These are phyloP conservation scores for Eupeodes corollae DNA, from an alignment of 1,140 invertebrate genomes.

Conservation along the genomic window DNA sequence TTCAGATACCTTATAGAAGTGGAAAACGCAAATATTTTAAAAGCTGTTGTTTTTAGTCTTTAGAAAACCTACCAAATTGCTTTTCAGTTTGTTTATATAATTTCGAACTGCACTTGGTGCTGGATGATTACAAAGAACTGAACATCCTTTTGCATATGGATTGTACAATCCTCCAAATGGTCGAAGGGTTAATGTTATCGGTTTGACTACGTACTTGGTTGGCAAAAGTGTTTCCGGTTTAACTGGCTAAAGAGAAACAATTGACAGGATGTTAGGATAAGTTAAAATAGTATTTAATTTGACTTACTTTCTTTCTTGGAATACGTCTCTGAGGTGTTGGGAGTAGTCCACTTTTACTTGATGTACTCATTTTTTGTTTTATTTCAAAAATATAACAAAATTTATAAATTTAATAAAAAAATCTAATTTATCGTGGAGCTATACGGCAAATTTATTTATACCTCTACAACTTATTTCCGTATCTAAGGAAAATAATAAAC, in stretches of 20 bases:
- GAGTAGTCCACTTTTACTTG: slow-evolving; percentile 28
- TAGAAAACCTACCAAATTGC: slow-evolving; percentile 47
- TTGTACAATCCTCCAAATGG: slow-evolving; percentile 69
- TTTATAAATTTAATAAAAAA: too few relatives aligned
- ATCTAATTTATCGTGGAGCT: too few relatives aligned
- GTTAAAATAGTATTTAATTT: too few relatives aligned
- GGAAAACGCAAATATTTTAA: not conserved
- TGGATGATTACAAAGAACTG: slow-evolving; percentile 70
- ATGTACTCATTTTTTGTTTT: slow-evolving; percentile 17
- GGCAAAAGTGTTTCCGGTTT: slow-evolving; percentile 13
- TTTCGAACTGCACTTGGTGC: slow-evolving; percentile 60
- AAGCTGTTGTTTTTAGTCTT: too few relatives aligned
- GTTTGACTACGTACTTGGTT: slow-evolving; percentile 22
- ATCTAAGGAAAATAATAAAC: too few relatives aligned
- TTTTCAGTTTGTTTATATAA: slow-evolving; percentile 56
- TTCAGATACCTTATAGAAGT: too few relatives aligned
- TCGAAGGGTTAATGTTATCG: slow-evolving; percentile 41
- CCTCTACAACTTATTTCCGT: too few relatives aligned
- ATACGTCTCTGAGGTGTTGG: slow-evolving; percentile 22
- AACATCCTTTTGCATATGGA: slow-evolving; percentile 65
- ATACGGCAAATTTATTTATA: too few relatives aligned
- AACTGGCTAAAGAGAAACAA: too few relatives aligned
- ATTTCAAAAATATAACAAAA: too few relatives aligned
- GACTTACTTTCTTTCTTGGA: too few relatives aligned
- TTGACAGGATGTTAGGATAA: too few relatives aligned